A percentile compares a stretch with the other conserved stretches of the same genome.
These are phyloP conservation scores for Xyrichtys novacula DNA, from an alignment of 2,797 vertebrate species.

Conservation along the genomic window DNA sequence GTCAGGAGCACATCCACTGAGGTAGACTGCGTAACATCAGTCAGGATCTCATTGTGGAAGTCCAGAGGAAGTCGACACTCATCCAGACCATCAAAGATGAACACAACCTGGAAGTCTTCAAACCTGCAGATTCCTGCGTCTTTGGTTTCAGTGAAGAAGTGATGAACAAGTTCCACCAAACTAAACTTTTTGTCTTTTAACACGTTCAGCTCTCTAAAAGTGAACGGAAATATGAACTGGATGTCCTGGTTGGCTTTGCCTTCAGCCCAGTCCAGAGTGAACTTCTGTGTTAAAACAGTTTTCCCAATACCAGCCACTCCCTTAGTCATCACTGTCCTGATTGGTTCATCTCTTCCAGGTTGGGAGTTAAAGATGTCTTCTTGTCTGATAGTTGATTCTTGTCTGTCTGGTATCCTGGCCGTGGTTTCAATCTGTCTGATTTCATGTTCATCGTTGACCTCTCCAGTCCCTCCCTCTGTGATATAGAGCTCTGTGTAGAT, in stretches of 20 bases:
- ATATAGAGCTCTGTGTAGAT: conserved; percentile 22
- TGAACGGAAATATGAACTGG: neutral
- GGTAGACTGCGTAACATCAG: neutral
- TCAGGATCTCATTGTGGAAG: conserved; percentile 18
- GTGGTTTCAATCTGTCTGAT: conserved; percentile 11
- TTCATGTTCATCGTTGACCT: conserved; percentile 16
- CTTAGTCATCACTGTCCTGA: conserved; percentile 27
- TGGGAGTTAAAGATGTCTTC: conserved; percentile 10
- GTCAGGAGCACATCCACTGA: conserved; percentile 39
- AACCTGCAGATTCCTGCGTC: conserved; percentile 26
- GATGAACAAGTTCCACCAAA: conserved; percentile 5
- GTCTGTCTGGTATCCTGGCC: neutral
- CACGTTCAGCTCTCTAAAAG: neutral
- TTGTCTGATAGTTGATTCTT: neutral
- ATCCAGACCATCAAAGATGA: conserved; percentile 37
- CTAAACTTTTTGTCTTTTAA: neutral
- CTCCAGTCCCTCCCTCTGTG: conserved; percentile 6
- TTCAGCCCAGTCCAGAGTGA: conserved; percentile 34
- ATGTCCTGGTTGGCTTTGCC: neutral
- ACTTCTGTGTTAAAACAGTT: conserved; percentile 39
- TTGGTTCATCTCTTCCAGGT: neutral
- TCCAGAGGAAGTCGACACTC: conserved; percentile 42
- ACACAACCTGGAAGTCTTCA: conserved; percentile 13
- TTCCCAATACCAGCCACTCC: conserved; percentile 42
- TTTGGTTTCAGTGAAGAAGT: conserved; percentile 27